These are phyloP conservation scores for Sphenodon punctatus DNA, from an alignment of 2,797 vertebrate genomes.

Conservation along the genomic window DNA sequence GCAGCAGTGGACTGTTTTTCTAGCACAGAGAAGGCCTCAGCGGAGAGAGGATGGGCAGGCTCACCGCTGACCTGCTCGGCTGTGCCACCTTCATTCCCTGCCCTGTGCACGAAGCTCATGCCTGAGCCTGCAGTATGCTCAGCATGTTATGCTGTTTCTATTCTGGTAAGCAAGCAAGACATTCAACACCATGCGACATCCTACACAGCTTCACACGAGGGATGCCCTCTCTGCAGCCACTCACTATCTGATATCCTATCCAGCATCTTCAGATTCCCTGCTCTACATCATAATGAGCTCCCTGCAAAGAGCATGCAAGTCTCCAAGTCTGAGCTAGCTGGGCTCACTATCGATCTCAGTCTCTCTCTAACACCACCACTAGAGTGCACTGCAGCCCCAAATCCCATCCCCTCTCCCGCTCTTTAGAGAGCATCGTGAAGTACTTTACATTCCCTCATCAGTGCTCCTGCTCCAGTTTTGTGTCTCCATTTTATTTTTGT, in stretches of 20 bases:
- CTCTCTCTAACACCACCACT: constrained; percentile 8
- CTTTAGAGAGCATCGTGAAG: too few relatives aligned
- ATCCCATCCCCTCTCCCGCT: too few relatives aligned
- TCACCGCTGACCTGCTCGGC: not conserved
- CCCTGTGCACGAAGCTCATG: not conserved
- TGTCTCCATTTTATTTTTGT: constrained; percentile 4
- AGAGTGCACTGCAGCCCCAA: not conserved
- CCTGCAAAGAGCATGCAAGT: constrained; percentile 33
- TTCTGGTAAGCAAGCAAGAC: constrained; percentile 29
- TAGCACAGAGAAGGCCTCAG: not conserved
- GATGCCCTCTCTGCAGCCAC: constrained; percentile 4
- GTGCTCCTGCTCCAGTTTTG: not conserved
- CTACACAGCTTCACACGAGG: constrained; percentile 30
- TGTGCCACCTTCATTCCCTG: not conserved
- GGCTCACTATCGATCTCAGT: not conserved
- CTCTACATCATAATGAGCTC: constrained; percentile 30
- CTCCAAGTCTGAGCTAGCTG: not conserved
- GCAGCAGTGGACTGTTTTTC: not conserved
- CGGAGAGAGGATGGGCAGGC: not conserved
- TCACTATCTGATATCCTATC: constrained; percentile 50
- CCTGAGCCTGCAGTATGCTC: not conserved
- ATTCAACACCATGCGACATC: constrained; percentile 12
- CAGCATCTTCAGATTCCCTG: constrained; percentile 40
- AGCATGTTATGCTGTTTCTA: constrained; percentile 33
- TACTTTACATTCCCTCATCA: too few relatives aligned